Percentiles rank a stretch among this genome's conserved stretches.
Conservation (phyloP, 1,140 invertebrate species). For the Papilio polytes region DNA sequence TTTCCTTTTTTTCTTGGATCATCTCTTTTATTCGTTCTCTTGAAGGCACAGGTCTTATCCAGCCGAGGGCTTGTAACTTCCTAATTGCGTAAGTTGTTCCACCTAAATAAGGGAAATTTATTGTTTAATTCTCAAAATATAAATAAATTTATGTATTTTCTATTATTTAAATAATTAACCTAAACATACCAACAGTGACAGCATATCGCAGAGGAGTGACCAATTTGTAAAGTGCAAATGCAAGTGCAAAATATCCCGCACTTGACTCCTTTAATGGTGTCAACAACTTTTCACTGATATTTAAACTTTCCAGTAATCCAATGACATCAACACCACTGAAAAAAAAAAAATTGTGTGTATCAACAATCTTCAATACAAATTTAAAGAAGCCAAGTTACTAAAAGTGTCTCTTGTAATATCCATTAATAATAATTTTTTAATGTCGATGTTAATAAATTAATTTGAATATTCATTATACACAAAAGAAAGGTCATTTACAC, state of each 20-base stretch:
- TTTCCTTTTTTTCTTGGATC: conserved; percentile 84
- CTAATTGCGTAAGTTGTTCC: conserved; percentile 90
- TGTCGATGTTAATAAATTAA: not conserved
- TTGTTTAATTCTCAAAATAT: not conserved
- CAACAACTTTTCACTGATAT: conserved; percentile 90
- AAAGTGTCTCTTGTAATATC: too few species aligned
- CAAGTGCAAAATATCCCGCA: conserved; percentile 94
- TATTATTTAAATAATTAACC: conserved; percentile 22
- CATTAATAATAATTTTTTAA: not conserved
- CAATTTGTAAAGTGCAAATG: conserved; percentile 96
- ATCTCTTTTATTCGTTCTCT: conserved; percentile 86
- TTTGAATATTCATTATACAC: not conserved
- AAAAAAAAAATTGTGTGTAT: conserved; percentile 22
- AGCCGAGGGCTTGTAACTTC: conserved; percentile 87
- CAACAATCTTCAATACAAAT: too few species aligned
- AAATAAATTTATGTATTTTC: too few species aligned
- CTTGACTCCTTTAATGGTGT: conserved; percentile 89
- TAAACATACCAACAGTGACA: conserved; percentile 90
- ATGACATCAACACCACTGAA: conserved; percentile 95
- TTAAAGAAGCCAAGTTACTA: too few species aligned
- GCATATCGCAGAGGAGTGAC: conserved; percentile 95
- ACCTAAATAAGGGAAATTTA: conserved; percentile 69
- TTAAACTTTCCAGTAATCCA: conserved; percentile 88
- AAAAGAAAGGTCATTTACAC: not conserved
- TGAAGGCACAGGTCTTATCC: conserved; percentile 88